Base-by-base conservation (phyloP, 2,888 invertebrate genomes). In the Pedicia rivosa region DNA sequence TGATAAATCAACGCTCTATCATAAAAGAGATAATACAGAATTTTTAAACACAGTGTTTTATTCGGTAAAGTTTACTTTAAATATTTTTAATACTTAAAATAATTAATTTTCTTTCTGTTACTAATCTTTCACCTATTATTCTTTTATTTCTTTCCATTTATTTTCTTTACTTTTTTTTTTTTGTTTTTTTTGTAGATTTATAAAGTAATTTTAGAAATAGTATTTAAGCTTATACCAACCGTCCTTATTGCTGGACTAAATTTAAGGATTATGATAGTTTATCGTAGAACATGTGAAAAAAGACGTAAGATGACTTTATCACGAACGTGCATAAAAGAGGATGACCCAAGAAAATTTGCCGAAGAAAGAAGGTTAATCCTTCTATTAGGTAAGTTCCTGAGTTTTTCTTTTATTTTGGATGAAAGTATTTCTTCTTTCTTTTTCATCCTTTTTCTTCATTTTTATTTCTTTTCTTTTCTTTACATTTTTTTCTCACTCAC, bases 141-240 rank as follows among this genome's bases (percentile, higher is more conserved):
- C 13, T 29, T 36, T 36, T 27, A 19, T 12, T 29, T 36, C 12
- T 36, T 28, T 36, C 12, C 9, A 10, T 17, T 12, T 13, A 10
- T 31, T 10, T 5, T 16, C 5, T 39, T 12, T 20, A 6, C 5
- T 20, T 20, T 6, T 6, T 6, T 6, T 24, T 32, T 20, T 22
- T 13, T 35, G 55, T 1, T 37, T 50, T 2, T 32, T 5, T 44
- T 42, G 7, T 43, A 64, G 62, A 58, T 69, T 12, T 76, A 75
- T 57, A 73, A 72, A 48, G 65, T 75, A 36, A 57, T 72, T 37
- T 56, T 77, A 40, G 76, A 76, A 49, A 57, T 74, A 17, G 60
- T 74, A 22, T 78, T 75, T 53, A 76, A 77, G 55, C 66, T 78
- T 25, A 65, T 71, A 12, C 77, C 78, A n/a, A 75, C 74, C 8